Conservation (phyloP, 2,113 vertebrate genomes). For the Strix uralensis region DNA sequence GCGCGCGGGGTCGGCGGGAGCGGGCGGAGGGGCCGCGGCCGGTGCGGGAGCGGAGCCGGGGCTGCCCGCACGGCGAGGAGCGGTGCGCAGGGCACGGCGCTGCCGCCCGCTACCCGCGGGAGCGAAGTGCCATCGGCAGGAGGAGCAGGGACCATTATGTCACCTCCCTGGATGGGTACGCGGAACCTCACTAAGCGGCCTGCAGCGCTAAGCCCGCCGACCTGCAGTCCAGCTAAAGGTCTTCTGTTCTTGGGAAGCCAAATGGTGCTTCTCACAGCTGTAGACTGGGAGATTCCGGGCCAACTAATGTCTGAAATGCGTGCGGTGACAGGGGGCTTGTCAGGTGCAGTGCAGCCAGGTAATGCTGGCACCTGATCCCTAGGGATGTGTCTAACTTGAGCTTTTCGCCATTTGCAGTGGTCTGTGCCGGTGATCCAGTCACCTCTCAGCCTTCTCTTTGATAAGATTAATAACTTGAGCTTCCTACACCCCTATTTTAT, state of each 20-base stretch:
- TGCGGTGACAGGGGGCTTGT: neutral
- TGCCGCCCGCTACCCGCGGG: neutral
- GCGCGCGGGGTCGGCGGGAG: neutral
- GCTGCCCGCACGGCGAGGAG: neutral
- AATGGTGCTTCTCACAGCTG: accelerated
- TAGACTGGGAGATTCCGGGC: neutral
- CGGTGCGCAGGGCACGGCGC: neutral
- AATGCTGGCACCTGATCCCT: neutral
- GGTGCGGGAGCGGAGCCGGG: too few relatives aligned
- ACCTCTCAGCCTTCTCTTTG: neutral
- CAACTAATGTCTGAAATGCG: accelerated
- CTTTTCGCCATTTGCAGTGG: neutral
- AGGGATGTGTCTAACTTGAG: accelerated
- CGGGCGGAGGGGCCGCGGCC: too few relatives aligned
- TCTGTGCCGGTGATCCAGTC: neutral
- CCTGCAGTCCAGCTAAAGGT: accelerated
- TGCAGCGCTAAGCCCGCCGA: neutral
- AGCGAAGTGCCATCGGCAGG: neutral
- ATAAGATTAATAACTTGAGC: neutral
- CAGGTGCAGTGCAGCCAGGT: neutral
- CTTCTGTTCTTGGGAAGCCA: accelerated
- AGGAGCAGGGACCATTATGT: accelerated
- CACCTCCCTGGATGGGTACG: accelerated
- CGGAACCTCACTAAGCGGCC: neutral
- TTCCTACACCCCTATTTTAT: neutral